Evolutionary conservation across 2,113 vertebrate genomes (phyloP).

Genomic region (Zootoca vivipara): DNA sequence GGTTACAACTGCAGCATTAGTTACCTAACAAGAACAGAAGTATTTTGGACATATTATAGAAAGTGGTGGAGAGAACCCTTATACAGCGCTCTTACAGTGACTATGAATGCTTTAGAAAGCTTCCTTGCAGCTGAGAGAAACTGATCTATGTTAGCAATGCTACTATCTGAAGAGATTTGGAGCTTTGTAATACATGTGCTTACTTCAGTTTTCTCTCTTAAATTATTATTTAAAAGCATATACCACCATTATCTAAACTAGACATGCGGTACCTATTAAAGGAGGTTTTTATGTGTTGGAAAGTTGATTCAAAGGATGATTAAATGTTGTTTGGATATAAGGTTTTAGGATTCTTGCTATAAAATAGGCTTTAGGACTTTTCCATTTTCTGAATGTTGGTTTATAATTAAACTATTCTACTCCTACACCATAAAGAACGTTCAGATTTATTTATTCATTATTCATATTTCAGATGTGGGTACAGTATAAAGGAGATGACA

Average conservation of each 20-base stretch:
- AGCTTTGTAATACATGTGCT: not conserved
- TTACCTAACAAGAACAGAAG: not conserved
- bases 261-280: not conserved
- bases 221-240: not conserved
- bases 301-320: not conserved
- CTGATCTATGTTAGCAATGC: not conserved
- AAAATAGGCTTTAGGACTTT: not conserved
- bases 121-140: not conserved
- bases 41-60: not conserved
- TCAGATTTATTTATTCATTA: not conserved
- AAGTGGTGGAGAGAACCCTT: not conserved
- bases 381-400: not conserved
- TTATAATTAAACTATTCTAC: not conserved
- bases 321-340: not conserved
- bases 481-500: constrained; percentile 20
- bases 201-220: not conserved
- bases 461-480: constrained; percentile 33
- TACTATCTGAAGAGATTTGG: not conserved
- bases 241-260: not conserved
- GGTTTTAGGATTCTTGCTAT: not conserved
- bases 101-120: not conserved
- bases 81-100: not conserved
- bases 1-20: not conserved
- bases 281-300: not conserved
- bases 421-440: not conserved